Conservation (phyloP, 2,888 invertebrate species). For the Tryphoninae sp. region DNA sequence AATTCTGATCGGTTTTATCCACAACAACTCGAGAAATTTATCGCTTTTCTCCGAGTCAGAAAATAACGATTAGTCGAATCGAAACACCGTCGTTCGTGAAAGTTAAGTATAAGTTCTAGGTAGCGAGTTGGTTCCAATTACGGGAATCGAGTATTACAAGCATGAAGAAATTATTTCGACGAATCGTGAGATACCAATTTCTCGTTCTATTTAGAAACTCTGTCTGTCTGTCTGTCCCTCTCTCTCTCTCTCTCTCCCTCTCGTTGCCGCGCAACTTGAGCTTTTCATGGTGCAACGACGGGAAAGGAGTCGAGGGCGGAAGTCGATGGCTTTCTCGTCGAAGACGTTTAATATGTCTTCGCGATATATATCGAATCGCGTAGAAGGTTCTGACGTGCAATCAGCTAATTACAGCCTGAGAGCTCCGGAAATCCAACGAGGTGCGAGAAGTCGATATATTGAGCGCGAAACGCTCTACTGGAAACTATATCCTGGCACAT, state of each 20-base stretch:
- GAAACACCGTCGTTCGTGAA: conserved; percentile 6
- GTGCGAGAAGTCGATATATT: conserved; percentile 56
- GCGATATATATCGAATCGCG: conserved; percentile 5
- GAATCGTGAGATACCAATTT: not conserved
- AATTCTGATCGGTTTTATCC: no score
- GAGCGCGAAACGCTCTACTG: conserved; percentile 48
- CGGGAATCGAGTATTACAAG: conserved; percentile 23
- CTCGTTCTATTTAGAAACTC: not conserved
- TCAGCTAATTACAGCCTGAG: conserved; percentile 56
- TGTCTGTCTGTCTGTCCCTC: not conserved
- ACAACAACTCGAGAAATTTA: no score
- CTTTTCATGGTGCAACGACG: conserved; percentile 14
- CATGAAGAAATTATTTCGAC: conserved; percentile 1
- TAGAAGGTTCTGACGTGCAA: conserved; percentile 33
- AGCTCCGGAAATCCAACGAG: conserved; percentile 29
- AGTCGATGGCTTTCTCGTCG: conserved; percentile 15
- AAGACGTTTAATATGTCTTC: conserved; percentile 24
- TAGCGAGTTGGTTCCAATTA: conserved; percentile 12
- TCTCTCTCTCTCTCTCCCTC: not conserved
- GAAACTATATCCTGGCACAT: conserved; percentile 40
- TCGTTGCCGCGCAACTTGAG: not conserved
- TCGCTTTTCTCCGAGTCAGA: not conserved
- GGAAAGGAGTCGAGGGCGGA: not conserved
- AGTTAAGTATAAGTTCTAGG: not conserved
- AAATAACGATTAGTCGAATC: conserved; percentile 15